Conservation (phyloP, 1,140 invertebrate species). For the Zaprionus taronus region DNA sequence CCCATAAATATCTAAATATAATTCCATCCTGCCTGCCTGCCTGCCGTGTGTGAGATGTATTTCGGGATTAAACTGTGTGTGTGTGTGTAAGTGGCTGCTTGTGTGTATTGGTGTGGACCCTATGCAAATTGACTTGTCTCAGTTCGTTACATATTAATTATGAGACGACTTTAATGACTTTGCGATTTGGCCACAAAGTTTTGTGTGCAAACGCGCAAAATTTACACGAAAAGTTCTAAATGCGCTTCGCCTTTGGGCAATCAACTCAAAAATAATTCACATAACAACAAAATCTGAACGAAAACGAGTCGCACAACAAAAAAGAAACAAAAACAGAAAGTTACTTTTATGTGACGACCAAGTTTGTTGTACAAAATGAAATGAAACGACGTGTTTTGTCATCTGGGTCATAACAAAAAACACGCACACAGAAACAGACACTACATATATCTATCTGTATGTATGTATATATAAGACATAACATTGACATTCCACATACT, state of each 20-base stretch:
- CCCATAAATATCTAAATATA: constrained; percentile 32
- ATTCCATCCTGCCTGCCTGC: neutral
- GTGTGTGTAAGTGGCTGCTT: neutral
- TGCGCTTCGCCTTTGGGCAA: constrained; percentile 47
- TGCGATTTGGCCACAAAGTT: constrained; percentile 27
- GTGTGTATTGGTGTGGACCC: neutral
- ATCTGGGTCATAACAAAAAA: constrained; percentile 22
- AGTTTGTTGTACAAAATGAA: constrained; percentile 38
- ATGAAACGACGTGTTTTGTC: constrained; percentile 46
- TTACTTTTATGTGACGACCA: constrained; percentile 13
- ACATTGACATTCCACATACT: neutral
- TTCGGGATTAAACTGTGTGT: neutral
- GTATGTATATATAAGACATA: constrained; percentile 8
- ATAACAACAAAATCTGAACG: constrained; percentile 20
- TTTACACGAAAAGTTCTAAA: constrained; percentile 27
- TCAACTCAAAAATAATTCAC: constrained; percentile 50
- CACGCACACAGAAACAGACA: neutral
- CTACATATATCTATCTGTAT: too few relatives aligned
- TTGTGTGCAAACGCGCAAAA: constrained; percentile 14
- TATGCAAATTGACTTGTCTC: constrained; percentile 38
- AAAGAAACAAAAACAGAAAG: constrained; percentile 3
- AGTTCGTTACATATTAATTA: constrained; percentile 41
- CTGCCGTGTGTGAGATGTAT: constrained; percentile 13
- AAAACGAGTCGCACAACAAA: constrained; percentile 26
- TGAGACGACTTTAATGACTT: constrained; percentile 47